phyloP scores from a whole-genome alignment of 2,888 invertebrate genomes.

The Leptinotarsa haldemani region DNA sequence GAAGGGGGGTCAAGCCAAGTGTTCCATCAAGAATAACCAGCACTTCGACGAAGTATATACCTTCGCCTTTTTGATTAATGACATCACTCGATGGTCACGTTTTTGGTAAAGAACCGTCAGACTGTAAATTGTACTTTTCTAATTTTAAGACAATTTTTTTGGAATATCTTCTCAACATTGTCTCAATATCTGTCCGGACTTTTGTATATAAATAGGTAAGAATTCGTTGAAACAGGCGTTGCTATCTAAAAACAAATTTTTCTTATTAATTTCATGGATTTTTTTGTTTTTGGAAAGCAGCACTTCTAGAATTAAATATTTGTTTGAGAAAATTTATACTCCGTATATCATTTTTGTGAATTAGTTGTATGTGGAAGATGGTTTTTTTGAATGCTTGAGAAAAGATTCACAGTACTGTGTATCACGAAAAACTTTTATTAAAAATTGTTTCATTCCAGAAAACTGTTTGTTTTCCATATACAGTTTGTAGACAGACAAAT shows the following conservation, averaged over 20 bases:
- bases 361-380: too few relatives aligned
- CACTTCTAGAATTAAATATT: neutral
- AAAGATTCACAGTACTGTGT: too few relatives aligned
- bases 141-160: slow-evolving; percentile 31
- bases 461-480: too few relatives aligned
- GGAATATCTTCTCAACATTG: slow-evolving; percentile 7
- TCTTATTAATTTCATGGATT: neutral
- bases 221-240: slow-evolving; percentile 1
- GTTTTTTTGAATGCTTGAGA: too few relatives aligned
- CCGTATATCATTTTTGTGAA: too few relatives aligned
- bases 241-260: neutral
- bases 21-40: slow-evolving; percentile 35
- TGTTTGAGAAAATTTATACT: too few relatives aligned
- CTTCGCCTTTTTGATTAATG: slow-evolving; percentile 36
- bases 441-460: too few relatives aligned
- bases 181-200: slow-evolving; percentile 15
- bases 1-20: slow-evolving; percentile 39
- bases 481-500: too few relatives aligned
- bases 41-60: slow-evolving; percentile 35
- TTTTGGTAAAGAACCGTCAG: slow-evolving; percentile 39
- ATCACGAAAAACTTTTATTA: too few relatives aligned
- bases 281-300: neutral
- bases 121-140: slow-evolving; percentile 35
- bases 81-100: slow-evolving; percentile 30
- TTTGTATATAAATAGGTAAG: slow-evolving; percentile 10